Conservation (phyloP, 2,888 invertebrate genomes). For the Electrophaes corylata region DNA sequence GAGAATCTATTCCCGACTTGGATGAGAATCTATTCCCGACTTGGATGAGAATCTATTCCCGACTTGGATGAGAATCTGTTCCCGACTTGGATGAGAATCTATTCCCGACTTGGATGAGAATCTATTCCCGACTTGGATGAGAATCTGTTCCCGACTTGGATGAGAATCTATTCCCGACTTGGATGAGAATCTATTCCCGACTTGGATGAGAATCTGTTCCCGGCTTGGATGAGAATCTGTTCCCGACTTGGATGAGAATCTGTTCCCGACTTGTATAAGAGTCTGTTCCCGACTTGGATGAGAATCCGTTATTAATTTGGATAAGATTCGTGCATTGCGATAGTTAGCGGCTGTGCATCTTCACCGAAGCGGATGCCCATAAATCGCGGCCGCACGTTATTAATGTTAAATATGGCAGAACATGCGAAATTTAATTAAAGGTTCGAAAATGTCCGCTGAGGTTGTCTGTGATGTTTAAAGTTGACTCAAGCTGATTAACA, state of each 20-base stretch:
- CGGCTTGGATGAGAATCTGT: conserved; percentile 20
- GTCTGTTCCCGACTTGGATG: conserved; percentile 10
- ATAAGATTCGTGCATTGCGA: conserved; percentile 35
- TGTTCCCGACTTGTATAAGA: conserved; percentile 11
- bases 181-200: conserved; percentile 15
- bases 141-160: conserved; percentile 17
- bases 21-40: conserved; percentile 12
- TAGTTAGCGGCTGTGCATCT: conserved; percentile 53
- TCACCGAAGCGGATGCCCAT: conserved; percentile 72
- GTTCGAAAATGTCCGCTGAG: conserved; percentile 80
- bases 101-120: conserved; percentile 11
- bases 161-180: conserved; percentile 15
- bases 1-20: conserved; percentile 13
- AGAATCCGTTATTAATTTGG: conserved; percentile 1
- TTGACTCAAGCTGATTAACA: conserved; percentile 32
- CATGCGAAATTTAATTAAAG: conserved; percentile 71
- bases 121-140: conserved; percentile 19
- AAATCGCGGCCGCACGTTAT: conserved; percentile 76
- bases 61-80: conserved; percentile 26
- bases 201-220: conserved; percentile 17
- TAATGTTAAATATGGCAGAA: conserved; percentile 79
- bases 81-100: conserved; percentile 12
- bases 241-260: conserved; percentile 25
- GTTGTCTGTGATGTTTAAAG: conserved; percentile 59
- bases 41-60: conserved; percentile 19